Evolutionary conservation across 1,140 invertebrate genomes (phyloP).

Genomic region (Rhagoletis pomonella): DNA sequence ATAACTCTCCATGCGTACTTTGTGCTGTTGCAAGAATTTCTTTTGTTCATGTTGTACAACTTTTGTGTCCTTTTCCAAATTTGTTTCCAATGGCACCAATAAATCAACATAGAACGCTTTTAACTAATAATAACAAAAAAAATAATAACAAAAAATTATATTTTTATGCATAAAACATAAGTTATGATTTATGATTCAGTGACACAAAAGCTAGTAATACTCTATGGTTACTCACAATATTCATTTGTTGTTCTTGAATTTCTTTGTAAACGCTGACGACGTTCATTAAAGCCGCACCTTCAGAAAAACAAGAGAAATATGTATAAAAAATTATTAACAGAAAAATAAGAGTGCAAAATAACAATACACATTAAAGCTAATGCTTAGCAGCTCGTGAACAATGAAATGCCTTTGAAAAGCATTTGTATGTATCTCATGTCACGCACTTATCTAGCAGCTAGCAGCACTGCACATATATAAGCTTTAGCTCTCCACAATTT

Average conservation of each 20-base stretch:
- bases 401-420: too few relatives aligned
- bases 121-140: slow-evolving; percentile 78
- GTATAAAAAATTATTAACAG: slow-evolving; percentile 47
- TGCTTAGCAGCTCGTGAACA: not conserved
- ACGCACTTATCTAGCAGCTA: too few relatives aligned
- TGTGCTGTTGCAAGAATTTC: slow-evolving; percentile 91
- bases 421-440: not conserved
- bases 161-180: too few relatives aligned
- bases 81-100: slow-evolving; percentile 91
- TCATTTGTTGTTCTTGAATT: slow-evolving; percentile 94
- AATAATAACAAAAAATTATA: too few relatives aligned
- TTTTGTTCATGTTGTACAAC: slow-evolving; percentile 95
- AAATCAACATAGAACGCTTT: slow-evolving; percentile 96
- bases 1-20: slow-evolving; percentile 89
- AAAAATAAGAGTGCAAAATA: not conserved
- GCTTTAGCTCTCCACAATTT: too few relatives aligned
- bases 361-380: not conserved
- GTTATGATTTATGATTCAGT: too few relatives aligned
- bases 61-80: slow-evolving; percentile 94
- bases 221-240: slow-evolving; percentile 86
- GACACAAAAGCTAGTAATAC: slow-evolving; percentile 9
- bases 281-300: slow-evolving; percentile 92
- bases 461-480: too few relatives aligned
- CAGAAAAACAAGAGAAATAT: slow-evolving; percentile 63
- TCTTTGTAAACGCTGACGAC: slow-evolving; percentile 94